Base-by-base conservation (phyloP, 2,888 invertebrate genomes). In the Dioctria linearis region DNA sequence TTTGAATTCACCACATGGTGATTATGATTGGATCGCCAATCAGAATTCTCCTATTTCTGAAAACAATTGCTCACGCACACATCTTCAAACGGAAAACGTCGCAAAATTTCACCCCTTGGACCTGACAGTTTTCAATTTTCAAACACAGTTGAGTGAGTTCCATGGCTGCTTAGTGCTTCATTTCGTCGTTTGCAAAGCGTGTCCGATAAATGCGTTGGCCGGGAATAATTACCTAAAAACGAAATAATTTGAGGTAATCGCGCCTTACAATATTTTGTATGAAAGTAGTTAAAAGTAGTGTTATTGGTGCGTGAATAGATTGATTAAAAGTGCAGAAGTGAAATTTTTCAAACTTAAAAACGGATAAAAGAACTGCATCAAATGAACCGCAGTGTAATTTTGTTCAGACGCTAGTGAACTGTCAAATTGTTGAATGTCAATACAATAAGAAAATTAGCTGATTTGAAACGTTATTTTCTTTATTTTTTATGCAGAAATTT, bases 181-280 rank as follows among this genome's bases (percentile, higher is more conserved):
- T 71, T 71, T 71, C 54, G 71, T 25, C 25, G 25, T 71, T 37
- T 5, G 73, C 25, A 25, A 59, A 57, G 57, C 73, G 73, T 13
- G 57, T 73, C 42, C 25, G 37, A 13, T 61, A 25, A 6, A 25
- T n/a, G 57, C 51, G 2, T 51, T 51, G 8, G 51, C 2, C 2
- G 51, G 11, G 11, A 51, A 51, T 51, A 9, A 9, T 51, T 51
- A 6, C 2, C 51, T 51, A 2, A 11, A 51, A 51, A 51, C 11
- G 11, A 51, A 11, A 6, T 51, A 51, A 51, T 51, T 51, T 51
- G 51, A 11, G 6, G 51, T 11, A n/a, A 51, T 25, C 25, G 25
- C 25, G 25, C 25, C 25, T 25, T 25, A 25, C 25, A 25, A 25
- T 25, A 25, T 25, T 25, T 25, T 25, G 25, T 25, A 11, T 51